phyloP scores from a whole-genome alignment of 2,888 invertebrate species.

The Tenthredo amoena region DNA sequence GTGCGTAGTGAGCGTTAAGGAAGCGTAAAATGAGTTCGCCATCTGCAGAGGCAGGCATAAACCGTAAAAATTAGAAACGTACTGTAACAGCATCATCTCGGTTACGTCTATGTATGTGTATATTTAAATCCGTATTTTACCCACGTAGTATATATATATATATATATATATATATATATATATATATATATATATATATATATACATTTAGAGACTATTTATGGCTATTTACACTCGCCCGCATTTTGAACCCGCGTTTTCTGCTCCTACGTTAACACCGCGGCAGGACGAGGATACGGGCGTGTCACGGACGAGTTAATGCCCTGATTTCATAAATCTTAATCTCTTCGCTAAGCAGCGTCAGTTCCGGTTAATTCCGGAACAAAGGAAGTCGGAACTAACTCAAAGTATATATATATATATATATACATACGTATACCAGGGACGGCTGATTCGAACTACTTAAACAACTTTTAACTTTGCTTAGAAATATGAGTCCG shows the following conservation, averaged over 20 bases:
- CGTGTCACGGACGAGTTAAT: slow-evolving; percentile 38
- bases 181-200: neutral
- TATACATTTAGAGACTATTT: slow-evolving; percentile 15
- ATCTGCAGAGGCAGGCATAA: slow-evolving; percentile 42
- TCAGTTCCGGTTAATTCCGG: slow-evolving; percentile 34
- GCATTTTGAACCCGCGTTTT: slow-evolving; percentile 34
- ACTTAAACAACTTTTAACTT: neutral
- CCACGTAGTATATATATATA: neutral
- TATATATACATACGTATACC: neutral
- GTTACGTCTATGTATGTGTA: neutral
- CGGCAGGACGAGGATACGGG: slow-evolving; percentile 24
- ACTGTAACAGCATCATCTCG: neutral
- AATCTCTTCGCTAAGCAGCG: slow-evolving; percentile 40
- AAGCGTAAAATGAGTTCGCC: slow-evolving; percentile 49
- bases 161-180: neutral
- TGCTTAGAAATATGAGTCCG: neutral
- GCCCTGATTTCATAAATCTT: slow-evolving; percentile 53
- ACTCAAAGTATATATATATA: slow-evolving; percentile 25
- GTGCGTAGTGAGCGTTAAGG: slow-evolving; percentile 35
- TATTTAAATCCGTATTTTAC: slow-evolving; percentile 28
- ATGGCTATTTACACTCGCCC: slow-evolving; percentile 38
- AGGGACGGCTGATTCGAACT: neutral
- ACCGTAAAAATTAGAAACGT: slow-evolving; percentile 44
- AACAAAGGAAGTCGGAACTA: slow-evolving; percentile 32
- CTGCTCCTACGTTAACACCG: neutral